Evolutionary conservation across 2,113 vertebrate species (phyloP).

Genomic region (Alosa alosa): DNA sequence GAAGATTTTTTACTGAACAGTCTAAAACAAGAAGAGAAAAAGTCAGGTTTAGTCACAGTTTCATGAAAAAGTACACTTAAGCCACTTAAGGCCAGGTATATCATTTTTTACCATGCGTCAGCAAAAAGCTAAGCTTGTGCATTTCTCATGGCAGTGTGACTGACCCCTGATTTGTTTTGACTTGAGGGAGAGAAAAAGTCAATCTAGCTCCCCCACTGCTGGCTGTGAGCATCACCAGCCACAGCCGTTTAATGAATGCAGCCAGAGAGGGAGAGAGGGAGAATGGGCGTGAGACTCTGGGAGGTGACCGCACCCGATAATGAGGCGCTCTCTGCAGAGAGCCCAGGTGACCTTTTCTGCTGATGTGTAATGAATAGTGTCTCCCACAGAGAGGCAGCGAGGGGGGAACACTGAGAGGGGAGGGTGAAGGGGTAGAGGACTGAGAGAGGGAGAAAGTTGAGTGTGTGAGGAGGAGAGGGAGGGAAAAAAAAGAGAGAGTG

Average conservation of each 20-base stretch:
- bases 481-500: background rate
- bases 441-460: background rate
- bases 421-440: background rate
- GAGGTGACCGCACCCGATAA: slow-evolving; percentile 42
- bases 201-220: background rate
- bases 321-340: slow-evolving; percentile 43
- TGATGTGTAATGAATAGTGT: slow-evolving; percentile 43
- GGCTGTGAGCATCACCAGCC: background rate
- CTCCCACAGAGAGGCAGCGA: slow-evolving; percentile 32
- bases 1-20: background rate
- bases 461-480: background rate
- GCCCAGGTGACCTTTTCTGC: slow-evolving; percentile 49
- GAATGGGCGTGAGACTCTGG: background rate
- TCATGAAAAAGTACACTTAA: background rate
- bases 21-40: background rate
- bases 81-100: background rate
- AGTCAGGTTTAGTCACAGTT: background rate
- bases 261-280: slow-evolving; percentile 19
- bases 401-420: background rate
- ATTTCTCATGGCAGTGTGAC: background rate
- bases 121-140: background rate
- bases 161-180: slow-evolving; percentile 14
- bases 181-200: slow-evolving; percentile 6
- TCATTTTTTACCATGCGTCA: background rate
- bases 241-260: slow-evolving; percentile 39